Evolutionary conservation across 1,140 invertebrate species (phyloP).

Genomic region (Palaemon carinicauda): DNA sequence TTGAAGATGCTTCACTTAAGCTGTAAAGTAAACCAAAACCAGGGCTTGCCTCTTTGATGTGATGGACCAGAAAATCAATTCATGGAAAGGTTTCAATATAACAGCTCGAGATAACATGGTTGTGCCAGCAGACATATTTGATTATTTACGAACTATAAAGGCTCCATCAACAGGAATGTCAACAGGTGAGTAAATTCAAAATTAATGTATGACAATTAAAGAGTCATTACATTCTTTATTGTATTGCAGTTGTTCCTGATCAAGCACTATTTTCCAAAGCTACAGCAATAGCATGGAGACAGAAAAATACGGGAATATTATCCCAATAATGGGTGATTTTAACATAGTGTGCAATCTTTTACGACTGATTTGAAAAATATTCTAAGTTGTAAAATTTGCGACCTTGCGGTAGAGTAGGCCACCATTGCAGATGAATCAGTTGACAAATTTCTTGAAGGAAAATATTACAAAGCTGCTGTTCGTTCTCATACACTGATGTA

Average conservation of each 20-base stretch:
- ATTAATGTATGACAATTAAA: too few species aligned
- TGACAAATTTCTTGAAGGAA: constrained; percentile 58
- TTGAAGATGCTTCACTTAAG: too few species aligned
- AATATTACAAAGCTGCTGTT: constrained; percentile 58
- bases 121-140: background rate
- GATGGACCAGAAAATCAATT: background rate
- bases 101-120: too few species aligned
- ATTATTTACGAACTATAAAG: constrained; percentile 9
- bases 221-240: too few species aligned
- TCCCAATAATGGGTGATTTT: constrained; percentile 58
- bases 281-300: too few species aligned
- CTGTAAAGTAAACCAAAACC: too few species aligned
- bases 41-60: background rate
- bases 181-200: background rate
- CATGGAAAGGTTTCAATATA: constrained; percentile 9
- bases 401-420: constrained; percentile 58
- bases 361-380: constrained; percentile 53
- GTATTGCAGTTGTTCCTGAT: too few species aligned
- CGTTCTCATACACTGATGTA: constrained; percentile 58
- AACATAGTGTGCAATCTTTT: constrained; percentile 55
- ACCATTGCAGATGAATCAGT: too few species aligned
- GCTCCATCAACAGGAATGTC: constrained; percentile 16
- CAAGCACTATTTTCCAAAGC: too few species aligned
- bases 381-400: too few species aligned
- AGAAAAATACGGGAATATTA: constrained; percentile 9